A percentile compares a stretch with the other conserved stretches of the same genome.
phyloP scores from a whole-genome alignment of 2,113 vertebrate species.

The Ploceus nigricollis region DNA sequence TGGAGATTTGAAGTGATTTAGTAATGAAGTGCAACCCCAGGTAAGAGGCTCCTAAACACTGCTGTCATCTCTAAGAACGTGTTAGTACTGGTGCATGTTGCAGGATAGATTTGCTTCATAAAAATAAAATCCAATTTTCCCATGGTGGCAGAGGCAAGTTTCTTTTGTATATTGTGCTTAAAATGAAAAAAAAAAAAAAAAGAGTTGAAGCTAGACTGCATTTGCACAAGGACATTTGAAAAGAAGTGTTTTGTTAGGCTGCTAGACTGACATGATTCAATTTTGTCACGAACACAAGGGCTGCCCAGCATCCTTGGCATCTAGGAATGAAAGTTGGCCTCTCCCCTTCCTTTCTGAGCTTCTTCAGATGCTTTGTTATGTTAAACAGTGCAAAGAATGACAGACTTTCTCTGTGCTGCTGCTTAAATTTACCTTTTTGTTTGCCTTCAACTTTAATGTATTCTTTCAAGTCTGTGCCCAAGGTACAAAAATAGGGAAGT shows the following conservation, averaged over 20 bases:
- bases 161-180: background rate
- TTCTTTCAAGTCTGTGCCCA: background rate
- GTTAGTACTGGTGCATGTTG: background rate
- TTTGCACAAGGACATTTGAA: background rate
- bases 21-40: background rate
- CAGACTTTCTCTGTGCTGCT: background rate
- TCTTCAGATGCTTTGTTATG: conserved; percentile 54
- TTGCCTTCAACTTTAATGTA: background rate
- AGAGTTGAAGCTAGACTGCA: background rate
- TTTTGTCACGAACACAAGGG: conserved; percentile 11
- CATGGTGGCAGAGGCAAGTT: background rate
- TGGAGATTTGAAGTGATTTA: background rate
- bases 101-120: background rate
- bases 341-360: conserved; percentile 9
- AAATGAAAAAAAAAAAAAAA: background rate
- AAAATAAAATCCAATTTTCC: background rate
- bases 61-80: fast-evolving
- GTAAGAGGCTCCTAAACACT: background rate
- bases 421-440: conserved; percentile 42
- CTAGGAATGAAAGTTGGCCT: conserved; percentile 15
- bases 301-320: background rate
- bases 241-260: conserved; percentile 23
- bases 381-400: conserved; percentile 31
- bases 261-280: conserved; percentile 2
- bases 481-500: background rate